These are phyloP conservation scores for Apistogramma diplotaenia DNA, from an alignment of 2,113 vertebrate species.

Conservation along the genomic window DNA sequence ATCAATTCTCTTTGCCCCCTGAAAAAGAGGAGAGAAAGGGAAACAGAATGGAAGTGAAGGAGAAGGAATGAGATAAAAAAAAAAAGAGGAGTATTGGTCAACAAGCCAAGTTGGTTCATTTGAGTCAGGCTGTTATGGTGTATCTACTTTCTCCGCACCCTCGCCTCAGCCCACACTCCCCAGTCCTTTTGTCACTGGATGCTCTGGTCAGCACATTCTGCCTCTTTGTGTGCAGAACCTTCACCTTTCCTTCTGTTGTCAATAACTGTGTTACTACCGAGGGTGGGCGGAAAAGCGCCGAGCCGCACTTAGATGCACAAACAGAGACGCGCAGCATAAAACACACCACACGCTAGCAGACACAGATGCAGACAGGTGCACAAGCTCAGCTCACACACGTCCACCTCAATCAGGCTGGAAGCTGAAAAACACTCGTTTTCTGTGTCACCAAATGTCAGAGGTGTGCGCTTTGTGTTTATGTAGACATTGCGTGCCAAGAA, in stretches of 20 bases:
- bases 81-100: constrained; percentile 15
- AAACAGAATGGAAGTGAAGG: background rate
- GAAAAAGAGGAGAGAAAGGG: constrained; percentile 22
- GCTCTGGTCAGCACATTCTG: constrained; percentile 70
- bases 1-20: constrained; percentile 48
- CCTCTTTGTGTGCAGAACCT: constrained; percentile 64
- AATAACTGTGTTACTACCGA: constrained; percentile 49
- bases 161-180: constrained; percentile 25
- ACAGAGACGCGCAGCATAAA: background rate
- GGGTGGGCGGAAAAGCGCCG: constrained; percentile 28
- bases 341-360: background rate
- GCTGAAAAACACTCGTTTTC: background rate
- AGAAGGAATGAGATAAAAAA: background rate
- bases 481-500: constrained; percentile 75
- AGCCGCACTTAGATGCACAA: constrained; percentile 6
- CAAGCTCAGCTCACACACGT: background rate
- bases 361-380: constrained; percentile 2
- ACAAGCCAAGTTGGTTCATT: constrained; percentile 22
- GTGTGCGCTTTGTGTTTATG: background rate
- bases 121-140: constrained; percentile 26
- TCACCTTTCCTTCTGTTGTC: constrained; percentile 61
- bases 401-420: background rate
- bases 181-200: constrained; percentile 37
- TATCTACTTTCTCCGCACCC: constrained; percentile 22
- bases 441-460: constrained; percentile 3